A percentile compares a stretch with the other conserved stretches of the same genome.
Evolutionary conservation across 2,113 vertebrate genomes (phyloP).

Genomic region (Nothoprocta perdicaria): DNA sequence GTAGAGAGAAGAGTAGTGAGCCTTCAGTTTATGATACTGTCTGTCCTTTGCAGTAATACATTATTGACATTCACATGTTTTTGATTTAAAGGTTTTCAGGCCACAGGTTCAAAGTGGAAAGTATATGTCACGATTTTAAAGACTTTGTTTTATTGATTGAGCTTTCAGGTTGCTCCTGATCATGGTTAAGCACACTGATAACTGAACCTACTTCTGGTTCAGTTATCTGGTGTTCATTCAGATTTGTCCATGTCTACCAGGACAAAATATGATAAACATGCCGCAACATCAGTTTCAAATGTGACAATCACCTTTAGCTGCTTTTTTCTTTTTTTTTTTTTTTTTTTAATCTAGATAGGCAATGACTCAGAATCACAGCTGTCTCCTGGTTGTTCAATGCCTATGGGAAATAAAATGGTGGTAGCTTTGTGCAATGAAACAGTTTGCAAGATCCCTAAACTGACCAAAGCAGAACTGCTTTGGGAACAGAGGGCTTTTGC

Average conservation of each 20-base stretch:
- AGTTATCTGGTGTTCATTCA: no score
- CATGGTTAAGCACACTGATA: background rate
- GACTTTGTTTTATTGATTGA: background rate
- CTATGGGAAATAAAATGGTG: background rate
- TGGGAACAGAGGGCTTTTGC: background rate
- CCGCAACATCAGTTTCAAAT: background rate
- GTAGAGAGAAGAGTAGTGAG: background rate
- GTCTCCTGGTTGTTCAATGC: background rate
- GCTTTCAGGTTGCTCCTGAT: background rate
- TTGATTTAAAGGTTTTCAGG: background rate
- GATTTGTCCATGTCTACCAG: background rate
- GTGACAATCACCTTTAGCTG: accelerated
- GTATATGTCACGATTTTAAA: background rate
- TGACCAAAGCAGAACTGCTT: background rate
- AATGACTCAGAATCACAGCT: background rate
- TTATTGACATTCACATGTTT: background rate
- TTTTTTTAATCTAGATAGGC: background rate
- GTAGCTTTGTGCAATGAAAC: background rate
- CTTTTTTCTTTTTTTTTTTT: background rate
- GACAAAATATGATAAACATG: background rate
- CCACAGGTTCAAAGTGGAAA: background rate
- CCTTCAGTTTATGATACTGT: background rate
- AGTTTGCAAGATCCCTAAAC: background rate
- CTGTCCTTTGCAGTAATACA: background rate
- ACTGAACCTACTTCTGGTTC: background rate